These are phyloP conservation scores for Mesodorylaimus sp. DNA, from an alignment of 2,888 invertebrate genomes.

Conservation along the genomic window DNA sequence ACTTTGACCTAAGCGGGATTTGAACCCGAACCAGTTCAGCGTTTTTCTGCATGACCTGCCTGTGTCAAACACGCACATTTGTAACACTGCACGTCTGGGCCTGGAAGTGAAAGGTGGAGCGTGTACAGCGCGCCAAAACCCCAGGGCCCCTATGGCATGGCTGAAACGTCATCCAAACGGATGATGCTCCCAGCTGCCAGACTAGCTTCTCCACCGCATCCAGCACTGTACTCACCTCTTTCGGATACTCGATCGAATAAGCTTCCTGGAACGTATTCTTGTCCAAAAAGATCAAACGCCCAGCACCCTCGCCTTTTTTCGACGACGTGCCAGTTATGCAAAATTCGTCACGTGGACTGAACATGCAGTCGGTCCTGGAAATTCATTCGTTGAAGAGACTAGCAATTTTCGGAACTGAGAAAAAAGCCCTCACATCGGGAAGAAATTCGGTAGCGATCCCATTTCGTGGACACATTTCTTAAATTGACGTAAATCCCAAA, in stretches of 20 bases:
- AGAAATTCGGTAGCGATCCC: conserved; percentile 55
- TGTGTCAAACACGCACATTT: too few species aligned
- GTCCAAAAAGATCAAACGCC: conserved; percentile 58
- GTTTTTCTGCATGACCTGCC: too few species aligned
- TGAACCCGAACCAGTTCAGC: too few species aligned
- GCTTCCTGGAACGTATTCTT: conserved; percentile 54
- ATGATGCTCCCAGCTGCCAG: too few species aligned
- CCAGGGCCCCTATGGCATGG: too few species aligned
- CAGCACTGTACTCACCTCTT: conserved; percentile 39
- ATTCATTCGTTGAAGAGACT: conserved; percentile 6
- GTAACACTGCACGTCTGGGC: too few species aligned
- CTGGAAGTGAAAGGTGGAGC: too few species aligned
- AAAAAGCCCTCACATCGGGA: conserved; percentile 37
- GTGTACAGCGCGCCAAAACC: too few species aligned
- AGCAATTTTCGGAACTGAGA: conserved; percentile 9
- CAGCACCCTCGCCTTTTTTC: conserved; percentile 38
- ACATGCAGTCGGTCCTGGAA: conserved; percentile 44
- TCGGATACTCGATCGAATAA: conserved; percentile 53
- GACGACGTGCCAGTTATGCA: conserved; percentile 65
- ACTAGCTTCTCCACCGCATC: too few species aligned
- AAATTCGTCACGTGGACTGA: conserved; percentile 78
- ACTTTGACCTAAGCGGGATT: too few species aligned
- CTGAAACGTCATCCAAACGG: too few species aligned
- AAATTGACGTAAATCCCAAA: conserved; percentile 76
- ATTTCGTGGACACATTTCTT: conserved; percentile 55